Evolutionary conservation across 1,140 invertebrate genomes (phyloP).

Genomic region (Pogonomyrmex californicus): DNA sequence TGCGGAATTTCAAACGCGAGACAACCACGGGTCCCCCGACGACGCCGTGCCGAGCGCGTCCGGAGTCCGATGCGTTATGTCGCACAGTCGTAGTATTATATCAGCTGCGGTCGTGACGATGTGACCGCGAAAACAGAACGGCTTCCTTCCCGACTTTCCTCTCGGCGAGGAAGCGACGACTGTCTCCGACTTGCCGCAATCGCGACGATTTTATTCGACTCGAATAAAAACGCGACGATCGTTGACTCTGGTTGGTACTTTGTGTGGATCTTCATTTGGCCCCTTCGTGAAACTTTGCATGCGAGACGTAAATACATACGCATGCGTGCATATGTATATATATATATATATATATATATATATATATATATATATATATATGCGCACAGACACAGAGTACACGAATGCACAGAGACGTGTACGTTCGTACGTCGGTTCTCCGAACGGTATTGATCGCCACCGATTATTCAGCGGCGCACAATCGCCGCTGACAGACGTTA

Average conservation of each 20-base stretch:
- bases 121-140: slow-evolving; percentile 40
- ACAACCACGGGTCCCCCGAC: slow-evolving; percentile 33
- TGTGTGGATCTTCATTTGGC: no score
- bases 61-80: slow-evolving; percentile 66
- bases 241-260: no score
- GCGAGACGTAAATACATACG: no score
- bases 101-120: slow-evolving; percentile 65
- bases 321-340: no score
- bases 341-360: no score
- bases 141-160: slow-evolving; percentile 63
- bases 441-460: slow-evolving; percentile 64
- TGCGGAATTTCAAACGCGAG: slow-evolving; percentile 80
- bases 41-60: slow-evolving; percentile 55
- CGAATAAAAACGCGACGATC: not conserved
- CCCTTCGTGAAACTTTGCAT: not conserved
- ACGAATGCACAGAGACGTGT: not conserved
- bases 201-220: not conserved
- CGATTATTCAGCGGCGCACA: slow-evolving; percentile 67
- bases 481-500: slow-evolving; percentile 65
- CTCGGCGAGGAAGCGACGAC: not conserved
- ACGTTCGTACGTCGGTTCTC: not conserved
- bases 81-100: slow-evolving; percentile 70
- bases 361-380: no score
- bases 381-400: not conserved
- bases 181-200: not conserved